Evolutionary conservation across 1,140 invertebrate species (phyloP), one percentile per base, ranked within the genome.

Genomic region (Trachelipus rathkii): DNA sequence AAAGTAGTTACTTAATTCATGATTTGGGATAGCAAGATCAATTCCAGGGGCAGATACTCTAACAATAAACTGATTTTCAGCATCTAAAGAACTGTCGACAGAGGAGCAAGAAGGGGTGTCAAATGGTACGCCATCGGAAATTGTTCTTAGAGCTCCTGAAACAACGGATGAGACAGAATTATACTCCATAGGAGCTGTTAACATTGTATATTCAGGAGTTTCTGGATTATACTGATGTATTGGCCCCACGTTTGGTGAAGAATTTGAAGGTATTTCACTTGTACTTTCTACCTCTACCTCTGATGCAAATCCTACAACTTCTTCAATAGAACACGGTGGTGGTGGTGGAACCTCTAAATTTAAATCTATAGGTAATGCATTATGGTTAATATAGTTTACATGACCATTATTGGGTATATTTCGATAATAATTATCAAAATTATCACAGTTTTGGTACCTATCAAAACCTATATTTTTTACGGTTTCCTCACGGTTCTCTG

Each of bases 11-110:
- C 69, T 71, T 15, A 78, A 24, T 23, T 71, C 75, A 23, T 53
- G 44, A 24, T 81, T 81, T 1, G 74, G 79, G 8, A 81, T 74
- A 8, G 74, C 15, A 60, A 81, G 71, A 45, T 76, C 76, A 0
- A 81, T 66, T 10, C 79, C 79, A 0, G 79, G 79, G 0, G 74
- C 79, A 11, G 74, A 73, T 6, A 81, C 79, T 70, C 76, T 73
- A 10, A 81, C 79, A 8, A 81, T 72, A 67, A 78, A 76, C n/a
- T 75, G 74, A 10, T 74, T 74, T n/a, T 78, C 66, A 44, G 71
- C 77, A 71, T 80, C 78, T 10, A 79, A 43, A 9, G 78, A 77
- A 24, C 75, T 72, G 13, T 79, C 78, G 11, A 79, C 19, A 10
- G 69, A 46, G 6, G 75, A 50, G 5, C 75, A 71, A 7, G 78